Evolutionary conservation across 2,113 vertebrate genomes (phyloP).

Genomic region (Barbus barbus): DNA sequence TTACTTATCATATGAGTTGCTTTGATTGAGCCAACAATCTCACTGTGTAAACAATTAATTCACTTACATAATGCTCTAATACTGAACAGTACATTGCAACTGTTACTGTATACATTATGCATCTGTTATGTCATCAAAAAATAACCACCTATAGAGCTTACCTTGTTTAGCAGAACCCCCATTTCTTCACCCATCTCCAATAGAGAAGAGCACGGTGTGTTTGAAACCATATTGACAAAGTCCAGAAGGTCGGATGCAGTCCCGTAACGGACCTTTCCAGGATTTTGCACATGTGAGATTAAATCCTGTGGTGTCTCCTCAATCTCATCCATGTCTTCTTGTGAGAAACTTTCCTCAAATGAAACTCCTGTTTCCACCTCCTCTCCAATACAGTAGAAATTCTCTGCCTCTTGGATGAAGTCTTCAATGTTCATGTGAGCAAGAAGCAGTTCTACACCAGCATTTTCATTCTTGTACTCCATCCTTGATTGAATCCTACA

Average conservation of each 20-base stretch:
- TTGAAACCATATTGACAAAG: conserved; percentile 89
- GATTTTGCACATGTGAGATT: conserved; percentile 64
- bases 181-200: conserved; percentile 80
- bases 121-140: not conserved
- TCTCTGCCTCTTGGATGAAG: conserved; percentile 89
- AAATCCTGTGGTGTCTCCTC: conserved; percentile 67
- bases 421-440: conserved; percentile 87
- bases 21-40: not conserved
- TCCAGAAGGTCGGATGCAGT: conserved; percentile 85
- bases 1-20: not conserved
- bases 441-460: conserved; percentile 85
- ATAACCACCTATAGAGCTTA: conserved; percentile 57
- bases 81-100: not conserved
- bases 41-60: not conserved
- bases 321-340: conserved; percentile 80
- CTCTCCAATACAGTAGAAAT: conserved; percentile 80
- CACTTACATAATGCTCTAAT: too few relatives aligned
- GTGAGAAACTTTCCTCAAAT: conserved; percentile 79
- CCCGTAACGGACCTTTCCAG: conserved; percentile 81
- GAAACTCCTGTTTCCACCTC: conserved; percentile 58
- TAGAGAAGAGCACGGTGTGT: conserved; percentile 72
- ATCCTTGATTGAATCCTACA: conserved; percentile 75
- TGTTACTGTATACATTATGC: not conserved
- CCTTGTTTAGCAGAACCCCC: conserved; percentile 91
- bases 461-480: conserved; percentile 90